phyloP scores from a whole-genome alignment of 2,113 vertebrate genomes.

The Lepisosteus oculatus region DNA sequence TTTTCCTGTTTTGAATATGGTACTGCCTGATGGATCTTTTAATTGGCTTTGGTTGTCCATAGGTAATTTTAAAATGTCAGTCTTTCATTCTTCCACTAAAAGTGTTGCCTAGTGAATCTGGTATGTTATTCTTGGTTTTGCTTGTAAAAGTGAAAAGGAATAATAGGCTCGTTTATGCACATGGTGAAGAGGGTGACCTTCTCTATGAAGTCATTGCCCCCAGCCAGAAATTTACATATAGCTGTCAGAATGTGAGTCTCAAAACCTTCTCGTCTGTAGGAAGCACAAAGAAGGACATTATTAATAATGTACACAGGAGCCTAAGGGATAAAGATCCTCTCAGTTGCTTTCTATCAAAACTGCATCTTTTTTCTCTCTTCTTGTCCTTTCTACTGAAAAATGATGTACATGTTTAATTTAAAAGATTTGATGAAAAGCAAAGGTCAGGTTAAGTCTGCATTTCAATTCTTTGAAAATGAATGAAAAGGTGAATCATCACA shows the following conservation, averaged over 20 bases:
- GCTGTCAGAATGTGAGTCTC: constrained; percentile 59
- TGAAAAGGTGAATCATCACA: constrained; percentile 39
- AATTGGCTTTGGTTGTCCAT: constrained; percentile 55
- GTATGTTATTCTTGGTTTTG: constrained; percentile 22
- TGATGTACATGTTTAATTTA: constrained; percentile 34
- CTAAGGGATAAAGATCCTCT: constrained; percentile 48
- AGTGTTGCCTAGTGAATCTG: constrained; percentile 21
- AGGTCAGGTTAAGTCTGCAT: constrained; percentile 41
- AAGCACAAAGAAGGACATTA: constrained; percentile 59
- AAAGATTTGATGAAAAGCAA: constrained; percentile 44
- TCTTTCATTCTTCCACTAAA: constrained; percentile 17
- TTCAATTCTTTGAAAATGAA: constrained; percentile 40
- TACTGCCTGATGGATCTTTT: constrained; percentile 17
- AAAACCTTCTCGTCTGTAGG: constrained; percentile 39
- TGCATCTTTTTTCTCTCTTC: not conserved
- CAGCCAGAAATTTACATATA: constrained; percentile 74
- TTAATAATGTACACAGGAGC: constrained; percentile 64
- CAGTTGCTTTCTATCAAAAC: constrained; percentile 22
- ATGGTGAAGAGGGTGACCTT: constrained; percentile 69
- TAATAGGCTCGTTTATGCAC: constrained; percentile 70
- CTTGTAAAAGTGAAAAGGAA: constrained; percentile 67
- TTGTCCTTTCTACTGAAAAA: constrained; percentile 14
- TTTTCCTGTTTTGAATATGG: no score
- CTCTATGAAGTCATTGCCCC: constrained; percentile 70
- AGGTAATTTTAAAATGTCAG: constrained; percentile 57